Conservation (phyloP, 2,113 vertebrate genomes). For the Pycnonotus jocosus region DNA sequence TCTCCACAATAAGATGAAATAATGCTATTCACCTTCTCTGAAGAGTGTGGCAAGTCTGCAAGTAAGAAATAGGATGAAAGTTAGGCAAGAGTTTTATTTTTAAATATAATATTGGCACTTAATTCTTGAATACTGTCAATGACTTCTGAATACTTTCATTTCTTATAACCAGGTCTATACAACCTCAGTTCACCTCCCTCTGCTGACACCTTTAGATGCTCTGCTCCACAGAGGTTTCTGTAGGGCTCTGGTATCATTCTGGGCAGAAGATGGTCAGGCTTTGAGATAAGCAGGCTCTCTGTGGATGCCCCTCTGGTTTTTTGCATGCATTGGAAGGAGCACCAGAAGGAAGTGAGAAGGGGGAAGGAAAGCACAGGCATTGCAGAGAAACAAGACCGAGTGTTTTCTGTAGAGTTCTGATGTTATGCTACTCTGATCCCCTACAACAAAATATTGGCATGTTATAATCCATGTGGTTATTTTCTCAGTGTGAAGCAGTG, state of each 20-base stretch:
- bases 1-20: background rate
- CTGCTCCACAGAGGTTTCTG: background rate
- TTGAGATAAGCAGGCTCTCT: background rate
- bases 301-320: background rate
- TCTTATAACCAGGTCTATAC: background rate
- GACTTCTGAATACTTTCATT: background rate
- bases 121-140: background rate
- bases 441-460: background rate
- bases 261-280: background rate
- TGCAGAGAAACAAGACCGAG: background rate
- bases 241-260: background rate
- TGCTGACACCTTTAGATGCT: background rate
- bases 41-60: background rate
- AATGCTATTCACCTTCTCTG: background rate
- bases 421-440: background rate
- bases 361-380: background rate
- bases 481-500: background rate
- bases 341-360: background rate
- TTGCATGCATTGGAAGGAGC: background rate
- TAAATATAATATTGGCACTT: background rate
- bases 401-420: background rate
- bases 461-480: background rate
- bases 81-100: background rate
- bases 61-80: background rate
- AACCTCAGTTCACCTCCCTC: background rate